Evolutionary conservation across 2,888 invertebrate genomes (phyloP), one percentile per base, ranked within the genome.

Genomic region (Punctoribates punctum): DNA sequence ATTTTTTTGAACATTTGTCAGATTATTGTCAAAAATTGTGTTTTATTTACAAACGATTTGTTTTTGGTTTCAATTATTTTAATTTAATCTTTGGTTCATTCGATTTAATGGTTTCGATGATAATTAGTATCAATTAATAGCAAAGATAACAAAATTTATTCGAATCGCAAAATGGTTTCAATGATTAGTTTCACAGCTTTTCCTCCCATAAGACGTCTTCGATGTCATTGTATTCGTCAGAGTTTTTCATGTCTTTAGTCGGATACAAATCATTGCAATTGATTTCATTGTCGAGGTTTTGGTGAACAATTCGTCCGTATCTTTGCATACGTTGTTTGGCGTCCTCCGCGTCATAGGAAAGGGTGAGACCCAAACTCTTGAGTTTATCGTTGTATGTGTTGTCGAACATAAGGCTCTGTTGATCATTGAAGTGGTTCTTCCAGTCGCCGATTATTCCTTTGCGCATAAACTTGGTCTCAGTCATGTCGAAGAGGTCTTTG

Each of bases 401-500:
- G 75, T 82, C 82, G 77, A 83, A 83, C 23, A 74, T 77, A 62
- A 82, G 81, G 73, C 80, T 81, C 79, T 84, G 83, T 38, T 81
- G 78, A 9, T 81, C 81, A 5, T 82, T 82, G 79, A 83, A 83
- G 73, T 82, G 80, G 13, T 80, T 81, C 74, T 81, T 81, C 83
- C 84, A 84, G 76, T 83, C 83, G 5, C 84, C 84, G 9, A 83
- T 83, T 5, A 80, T 79, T 11, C 80, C 80, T 78, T 80, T 80
- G 15, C 80, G 77, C 80, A 80, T 80, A 73, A 80, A 80, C 57
- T 79, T 80, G 20, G 77, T 76, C 57, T 78, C 72, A 0, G 75
- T 76, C 79, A 79, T 78, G 70, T 80, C 80, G 60, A 80, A 80
- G 15, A 80, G 75, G 27, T 79, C 79, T 0, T 77, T 75, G n/a